Evolutionary conservation across 2,888 invertebrate genomes (phyloP), one percentile per base, ranked within the genome.

Genomic region (Atherix ibis): DNA sequence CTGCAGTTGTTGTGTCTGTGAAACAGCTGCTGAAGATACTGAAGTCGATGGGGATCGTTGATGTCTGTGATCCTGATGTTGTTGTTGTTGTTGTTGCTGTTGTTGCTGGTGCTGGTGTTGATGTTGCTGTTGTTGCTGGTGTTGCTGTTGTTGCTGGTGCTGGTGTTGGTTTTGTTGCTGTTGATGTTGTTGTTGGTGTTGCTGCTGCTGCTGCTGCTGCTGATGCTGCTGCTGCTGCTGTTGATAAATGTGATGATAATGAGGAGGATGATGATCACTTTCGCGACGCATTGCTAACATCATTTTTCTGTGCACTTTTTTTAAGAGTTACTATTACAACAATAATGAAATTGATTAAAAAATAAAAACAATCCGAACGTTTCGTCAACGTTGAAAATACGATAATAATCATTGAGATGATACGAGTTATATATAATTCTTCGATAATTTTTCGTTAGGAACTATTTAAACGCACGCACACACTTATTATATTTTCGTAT

Each of bases 201-300:
- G 31, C 18, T 36, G 37, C 13, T 36, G 47, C 14, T 29, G 31
- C 12, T 14, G 31, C 22, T 29, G 32, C 12, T 22, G 39, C 13
- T 32, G 36, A 13, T 16, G 25, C 29, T 37, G 48, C 14, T 29
- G 31, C 12, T 14, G 31, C 22, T 29, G 32, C 12, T 19, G 40
- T 13, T 34, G 38, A 15, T 16, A 27, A 35, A 17, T 30, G 35
- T 28, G 32, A 34, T 31, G 43, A 22, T 38, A 40, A 34, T 35
- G 45, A 26, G 44, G 46, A 48, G 17, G 35, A 17, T 34, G 39
- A 64, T 68, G 68, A 65, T 72, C 75, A 70, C 70, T 73, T 71
- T 75, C 73, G 63, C 75, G 75, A 65, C 77, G 73, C 77, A 77
- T 78, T 65, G 76, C 71, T 67, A 77, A 67, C 71, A 71, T 54